A percentile compares a stretch with the other conserved stretches of the same genome.
phyloP scores from a whole-genome alignment of 2,797 vertebrate species.

The Bradypodion ventrale region DNA sequence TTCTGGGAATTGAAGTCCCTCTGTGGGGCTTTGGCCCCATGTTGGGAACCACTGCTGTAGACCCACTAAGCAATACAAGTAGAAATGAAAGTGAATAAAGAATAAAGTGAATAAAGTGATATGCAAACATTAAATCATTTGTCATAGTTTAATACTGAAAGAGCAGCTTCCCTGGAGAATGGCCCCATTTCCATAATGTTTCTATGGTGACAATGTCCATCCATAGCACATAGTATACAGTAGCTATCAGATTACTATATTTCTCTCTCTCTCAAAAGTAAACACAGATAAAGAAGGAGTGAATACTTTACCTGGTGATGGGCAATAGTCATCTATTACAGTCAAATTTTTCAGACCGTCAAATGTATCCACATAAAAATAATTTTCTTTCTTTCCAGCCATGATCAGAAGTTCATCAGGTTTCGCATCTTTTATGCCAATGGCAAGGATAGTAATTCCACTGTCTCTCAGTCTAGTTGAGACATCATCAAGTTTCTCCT shows the following conservation, averaged over 20 bases:
- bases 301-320: slow-evolving; percentile 59
- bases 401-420: slow-evolving; percentile 63
- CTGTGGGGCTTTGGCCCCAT: too few species aligned
- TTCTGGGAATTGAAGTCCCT: too few species aligned
- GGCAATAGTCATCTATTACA: slow-evolving; percentile 58
- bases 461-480: slow-evolving; percentile 62
- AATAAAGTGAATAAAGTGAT: too few species aligned
- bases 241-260: neutral
- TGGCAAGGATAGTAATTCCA: slow-evolving; percentile 65
- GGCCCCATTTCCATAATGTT: neutral
- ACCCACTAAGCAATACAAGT: neutral
- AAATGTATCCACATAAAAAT: slow-evolving; percentile 70
- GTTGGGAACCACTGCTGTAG: too few species aligned
- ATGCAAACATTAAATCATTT: neutral
- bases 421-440: slow-evolving; percentile 67
- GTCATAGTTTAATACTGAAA: neutral
- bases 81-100: too few species aligned
- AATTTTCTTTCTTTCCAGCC: slow-evolving; percentile 67
- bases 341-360: slow-evolving; percentile 66
- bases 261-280: neutral
- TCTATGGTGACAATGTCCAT: neutral
- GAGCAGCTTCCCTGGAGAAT: neutral
- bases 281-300: neutral
- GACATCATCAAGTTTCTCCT: slow-evolving; percentile 26
- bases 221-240: neutral